These are phyloP conservation scores for Choloepus didactylus DNA, from an alignment of 2,797 vertebrate genomes.

Conservation along the genomic window DNA sequence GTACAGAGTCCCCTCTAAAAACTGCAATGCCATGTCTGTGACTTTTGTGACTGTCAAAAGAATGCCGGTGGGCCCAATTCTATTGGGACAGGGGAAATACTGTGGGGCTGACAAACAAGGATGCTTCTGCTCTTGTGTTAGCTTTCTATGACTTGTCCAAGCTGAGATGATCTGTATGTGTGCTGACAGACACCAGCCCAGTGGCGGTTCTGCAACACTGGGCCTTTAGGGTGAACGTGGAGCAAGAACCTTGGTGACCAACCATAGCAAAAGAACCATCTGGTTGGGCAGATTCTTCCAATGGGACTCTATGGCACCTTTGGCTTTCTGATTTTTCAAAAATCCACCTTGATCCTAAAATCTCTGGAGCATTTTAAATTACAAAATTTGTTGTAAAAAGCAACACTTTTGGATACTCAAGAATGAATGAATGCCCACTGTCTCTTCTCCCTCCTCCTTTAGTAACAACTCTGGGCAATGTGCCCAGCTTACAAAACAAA, in stretches of 20 bases:
- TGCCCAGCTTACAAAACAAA: not conserved
- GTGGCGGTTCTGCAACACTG: accelerated
- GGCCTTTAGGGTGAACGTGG: not conserved
- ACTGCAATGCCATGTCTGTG: not conserved
- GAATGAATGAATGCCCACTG: not conserved
- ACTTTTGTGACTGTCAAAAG: not conserved
- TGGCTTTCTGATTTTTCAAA: not conserved
- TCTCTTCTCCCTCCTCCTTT: not conserved
- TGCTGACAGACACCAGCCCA: not conserved
- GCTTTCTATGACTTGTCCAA: not conserved
- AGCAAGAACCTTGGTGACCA: not conserved
- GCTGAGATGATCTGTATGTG: not conserved
- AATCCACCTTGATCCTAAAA: slow-evolving; percentile 1
- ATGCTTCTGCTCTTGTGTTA: not conserved
- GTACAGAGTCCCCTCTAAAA: not conserved
- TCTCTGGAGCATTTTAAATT: not conserved
- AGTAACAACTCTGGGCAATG: not conserved
- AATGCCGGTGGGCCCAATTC: not conserved
- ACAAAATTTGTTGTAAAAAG: not conserved
- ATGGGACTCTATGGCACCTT: not conserved
- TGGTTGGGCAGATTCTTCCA: not conserved
- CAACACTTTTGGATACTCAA: not conserved
- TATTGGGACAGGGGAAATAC: not conserved
- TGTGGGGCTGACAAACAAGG: not conserved
- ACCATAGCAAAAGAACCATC: not conserved